Evolutionary conservation across 2,888 invertebrate species (phyloP), one percentile per base, ranked within the genome.

Genomic region (Ceraclea dissimilis): DNA sequence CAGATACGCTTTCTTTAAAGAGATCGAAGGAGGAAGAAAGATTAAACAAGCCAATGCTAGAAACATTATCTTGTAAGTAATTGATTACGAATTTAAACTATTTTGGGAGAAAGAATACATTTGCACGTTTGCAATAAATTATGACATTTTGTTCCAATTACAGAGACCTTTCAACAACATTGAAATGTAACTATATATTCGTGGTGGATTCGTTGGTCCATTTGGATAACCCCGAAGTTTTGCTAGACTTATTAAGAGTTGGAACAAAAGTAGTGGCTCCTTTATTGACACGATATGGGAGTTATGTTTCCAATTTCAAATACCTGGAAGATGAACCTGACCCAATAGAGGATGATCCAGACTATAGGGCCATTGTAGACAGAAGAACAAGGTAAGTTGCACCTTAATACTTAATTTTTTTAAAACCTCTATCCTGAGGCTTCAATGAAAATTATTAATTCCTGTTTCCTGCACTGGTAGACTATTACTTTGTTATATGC

Each of bases 261-360:
- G 75, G 74, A 0, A 71, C 87, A 62, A 82, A 83, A 21, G 81
- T 94, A 17, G 77, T 94, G 5, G 92, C 94, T 0, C 98, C 98
- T 0, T 71, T 97, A 70, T 70, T 99, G 56, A 81, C 84, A 2
- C 83, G 95, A 44, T 86, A 89, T 1, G 88, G 84, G 34, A 90
- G 91, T 67, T 84, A 94, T 2, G 99, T 98, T 96, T 94, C 95
- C 60, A 99, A 98, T 71, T 99, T 98, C 74, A 99, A 98, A 99
- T 98, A 97, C 0, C 91, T 94, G 1, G 76, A 98, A 44, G n/a
- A n/a, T n/a, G n/a, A n/a, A n/a, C n/a, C n/a, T n/a, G n/a, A n/a
- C n/a, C n/a, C n/a, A n/a, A 90, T 87, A 60, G 79, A 86, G 1
- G 87, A 90, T 55, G 98, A 98, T 0, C 99, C 86, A 74, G 98